Conservation (phyloP, 2,113 vertebrate genomes). For the Tetrao urogallus region DNA sequence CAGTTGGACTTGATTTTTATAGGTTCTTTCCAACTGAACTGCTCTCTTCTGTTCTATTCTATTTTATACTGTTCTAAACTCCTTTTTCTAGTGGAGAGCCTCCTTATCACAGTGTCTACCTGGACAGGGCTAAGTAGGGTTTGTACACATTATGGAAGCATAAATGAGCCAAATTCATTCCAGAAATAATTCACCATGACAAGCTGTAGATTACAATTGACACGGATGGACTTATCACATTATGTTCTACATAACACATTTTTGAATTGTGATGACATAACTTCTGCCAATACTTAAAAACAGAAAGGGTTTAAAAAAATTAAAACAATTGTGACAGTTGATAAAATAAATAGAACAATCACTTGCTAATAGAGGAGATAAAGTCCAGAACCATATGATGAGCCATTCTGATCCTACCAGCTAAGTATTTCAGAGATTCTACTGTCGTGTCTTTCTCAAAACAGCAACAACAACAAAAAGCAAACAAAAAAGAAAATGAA, state of each 20-base stretch:
- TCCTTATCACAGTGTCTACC: slow-evolving; percentile 60
- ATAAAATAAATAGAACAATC: background rate
- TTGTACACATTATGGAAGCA: background rate
- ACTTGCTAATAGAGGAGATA: background rate
- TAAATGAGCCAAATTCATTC: background rate
- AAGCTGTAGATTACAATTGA: background rate
- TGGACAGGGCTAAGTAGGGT: background rate
- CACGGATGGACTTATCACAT: background rate
- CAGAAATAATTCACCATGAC: background rate
- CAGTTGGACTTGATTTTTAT: background rate
- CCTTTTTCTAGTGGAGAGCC: slow-evolving; percentile 52
- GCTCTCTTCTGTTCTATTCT: background rate
- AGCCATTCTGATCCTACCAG: background rate
- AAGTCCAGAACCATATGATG: background rate
- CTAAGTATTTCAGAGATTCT: background rate
- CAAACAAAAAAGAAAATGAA: background rate
- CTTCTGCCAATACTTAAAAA: background rate
- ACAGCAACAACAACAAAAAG: background rate
- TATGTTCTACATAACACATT: background rate
- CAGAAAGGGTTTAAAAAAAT: background rate
- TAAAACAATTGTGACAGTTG: background rate
- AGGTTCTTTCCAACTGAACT: background rate
- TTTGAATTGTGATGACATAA: background rate
- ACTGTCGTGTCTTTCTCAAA: background rate
- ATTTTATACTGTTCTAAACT: background rate